These are phyloP conservation scores for Benthosema pterotum DNA, from an alignment of 2,797 vertebrate genomes.

Conservation along the genomic window DNA sequence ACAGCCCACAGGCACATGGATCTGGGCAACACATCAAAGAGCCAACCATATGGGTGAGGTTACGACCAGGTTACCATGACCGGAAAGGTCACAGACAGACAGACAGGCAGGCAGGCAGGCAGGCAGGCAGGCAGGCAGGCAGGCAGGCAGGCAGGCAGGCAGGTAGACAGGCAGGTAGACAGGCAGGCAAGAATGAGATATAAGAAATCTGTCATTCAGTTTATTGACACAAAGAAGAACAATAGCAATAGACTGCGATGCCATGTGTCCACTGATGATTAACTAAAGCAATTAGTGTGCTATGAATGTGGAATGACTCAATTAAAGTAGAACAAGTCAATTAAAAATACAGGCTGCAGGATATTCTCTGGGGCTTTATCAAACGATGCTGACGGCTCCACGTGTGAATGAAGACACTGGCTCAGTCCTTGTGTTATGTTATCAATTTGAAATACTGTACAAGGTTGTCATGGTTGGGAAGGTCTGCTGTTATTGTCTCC, in stretches of 20 bases:
- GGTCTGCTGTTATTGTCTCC: slow-evolving; percentile 24
- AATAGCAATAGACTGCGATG: slow-evolving; percentile 38
- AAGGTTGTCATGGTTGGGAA: slow-evolving; percentile 24
- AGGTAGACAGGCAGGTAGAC: slow-evolving; percentile 27
- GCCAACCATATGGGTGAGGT: slow-evolving; percentile 57
- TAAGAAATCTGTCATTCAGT: not conserved
- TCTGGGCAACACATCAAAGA: slow-evolving; percentile 67
- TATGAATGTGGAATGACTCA: slow-evolving; percentile 60
- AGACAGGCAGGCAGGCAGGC: not conserved
- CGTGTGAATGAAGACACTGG: slow-evolving; percentile 51
- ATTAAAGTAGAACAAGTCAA: slow-evolving; percentile 49
- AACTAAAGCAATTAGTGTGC: slow-evolving; percentile 63
- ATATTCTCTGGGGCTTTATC: slow-evolving; percentile 51
- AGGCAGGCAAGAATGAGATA: not conserved
- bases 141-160: not conserved
- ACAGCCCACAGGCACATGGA: slow-evolving; percentile 50
- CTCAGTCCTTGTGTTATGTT: slow-evolving; percentile 54
- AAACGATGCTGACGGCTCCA: slow-evolving; percentile 43
- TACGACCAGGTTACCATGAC: slow-evolving; percentile 38
- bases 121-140: too few species aligned
- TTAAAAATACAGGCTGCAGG: slow-evolving; percentile 5
- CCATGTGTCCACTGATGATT: slow-evolving; percentile 68
- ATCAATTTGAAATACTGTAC: slow-evolving; percentile 42
- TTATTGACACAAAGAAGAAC: not conserved
- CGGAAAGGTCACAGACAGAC: slow-evolving; percentile 24